phyloP scores from a whole-genome alignment of 1,140 invertebrate species.

The Chironomus tepperi region DNA sequence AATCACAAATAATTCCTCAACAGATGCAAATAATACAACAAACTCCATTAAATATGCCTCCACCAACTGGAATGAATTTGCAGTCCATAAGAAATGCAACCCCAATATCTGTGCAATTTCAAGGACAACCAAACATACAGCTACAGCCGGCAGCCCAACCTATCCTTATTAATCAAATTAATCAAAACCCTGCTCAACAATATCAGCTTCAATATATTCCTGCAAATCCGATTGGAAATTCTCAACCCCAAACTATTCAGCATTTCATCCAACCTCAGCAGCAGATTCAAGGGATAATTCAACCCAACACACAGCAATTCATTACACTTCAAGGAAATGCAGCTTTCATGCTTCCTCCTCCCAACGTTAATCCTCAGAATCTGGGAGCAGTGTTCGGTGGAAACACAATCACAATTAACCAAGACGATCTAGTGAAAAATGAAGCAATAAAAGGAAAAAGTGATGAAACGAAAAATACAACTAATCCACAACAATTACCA shows the following conservation, averaged over 20 bases:
- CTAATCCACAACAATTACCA: not conserved
- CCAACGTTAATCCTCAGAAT: not conserved
- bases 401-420: not conserved
- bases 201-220: slow-evolving; percentile 29
- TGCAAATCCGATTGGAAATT: not conserved
- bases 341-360: not conserved
- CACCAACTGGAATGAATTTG: not conserved
- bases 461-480: not conserved
- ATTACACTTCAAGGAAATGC: slow-evolving; percentile 15
- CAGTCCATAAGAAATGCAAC: not conserved
- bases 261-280: not conserved
- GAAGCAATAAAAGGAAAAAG: not conserved
- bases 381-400: not conserved
- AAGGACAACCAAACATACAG: slow-evolving; percentile 24
- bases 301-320: not conserved
- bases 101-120: slow-evolving; percentile 1
- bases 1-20: slow-evolving; percentile 23
- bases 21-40: not conserved
- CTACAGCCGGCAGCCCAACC: not conserved
- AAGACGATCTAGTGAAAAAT: not conserved
- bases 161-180: not conserved
- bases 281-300: slow-evolving; percentile 9
- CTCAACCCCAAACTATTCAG: not conserved
- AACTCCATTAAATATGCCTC: not conserved
- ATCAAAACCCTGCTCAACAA: not conserved